Percentiles rank a stretch among this genome's conserved stretches.
These are phyloP conservation scores for Alviniconcha strummeri DNA, from an alignment of 2,888 invertebrate genomes.

Conservation along the genomic window DNA sequence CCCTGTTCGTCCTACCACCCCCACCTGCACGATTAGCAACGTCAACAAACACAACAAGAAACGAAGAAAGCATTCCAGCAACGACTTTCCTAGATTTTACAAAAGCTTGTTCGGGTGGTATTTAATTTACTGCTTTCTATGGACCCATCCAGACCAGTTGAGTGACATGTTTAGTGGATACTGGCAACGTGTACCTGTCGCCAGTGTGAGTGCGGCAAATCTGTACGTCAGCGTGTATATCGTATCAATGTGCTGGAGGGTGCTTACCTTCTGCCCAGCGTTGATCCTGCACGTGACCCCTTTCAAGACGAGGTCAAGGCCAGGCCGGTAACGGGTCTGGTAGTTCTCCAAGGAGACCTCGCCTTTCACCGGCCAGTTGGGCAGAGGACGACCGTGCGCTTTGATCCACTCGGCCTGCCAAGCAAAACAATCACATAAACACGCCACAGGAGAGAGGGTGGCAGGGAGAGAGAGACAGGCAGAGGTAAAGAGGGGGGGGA, in stretches of 20 bases:
- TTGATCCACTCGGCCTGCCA: constrained; percentile 61
- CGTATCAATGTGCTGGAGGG: too few relatives aligned
- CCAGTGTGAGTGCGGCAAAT: too few relatives aligned
- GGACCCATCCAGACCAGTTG: too few relatives aligned
- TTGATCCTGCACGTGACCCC: constrained; percentile 64
- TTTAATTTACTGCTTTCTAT: too few relatives aligned
- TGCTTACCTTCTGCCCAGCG: constrained; percentile 66
- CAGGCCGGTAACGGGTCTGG: constrained; percentile 68
- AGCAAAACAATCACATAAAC: neutral
- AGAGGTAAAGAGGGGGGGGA: too few relatives aligned
- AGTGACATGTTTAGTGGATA: too few relatives aligned
- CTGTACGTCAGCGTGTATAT: too few relatives aligned
- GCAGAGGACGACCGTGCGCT: constrained; percentile 49
- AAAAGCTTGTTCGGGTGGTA: too few relatives aligned
- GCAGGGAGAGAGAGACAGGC: neutral
- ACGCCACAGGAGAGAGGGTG: neutral
- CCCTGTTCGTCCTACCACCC: constrained; percentile 23
- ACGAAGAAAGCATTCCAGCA: too few relatives aligned
- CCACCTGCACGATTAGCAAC: constrained; percentile 14
- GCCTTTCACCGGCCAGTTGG: constrained; percentile 68
- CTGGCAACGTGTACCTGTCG: too few relatives aligned
- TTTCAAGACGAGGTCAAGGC: constrained; percentile 70
- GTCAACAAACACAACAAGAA: too few relatives aligned
- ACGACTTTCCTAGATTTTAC: too few relatives aligned
- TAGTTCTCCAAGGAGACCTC: constrained; percentile 64